Conservation (phyloP, 2,113 vertebrate genomes). For the Phylloscopus trochilus region DNA sequence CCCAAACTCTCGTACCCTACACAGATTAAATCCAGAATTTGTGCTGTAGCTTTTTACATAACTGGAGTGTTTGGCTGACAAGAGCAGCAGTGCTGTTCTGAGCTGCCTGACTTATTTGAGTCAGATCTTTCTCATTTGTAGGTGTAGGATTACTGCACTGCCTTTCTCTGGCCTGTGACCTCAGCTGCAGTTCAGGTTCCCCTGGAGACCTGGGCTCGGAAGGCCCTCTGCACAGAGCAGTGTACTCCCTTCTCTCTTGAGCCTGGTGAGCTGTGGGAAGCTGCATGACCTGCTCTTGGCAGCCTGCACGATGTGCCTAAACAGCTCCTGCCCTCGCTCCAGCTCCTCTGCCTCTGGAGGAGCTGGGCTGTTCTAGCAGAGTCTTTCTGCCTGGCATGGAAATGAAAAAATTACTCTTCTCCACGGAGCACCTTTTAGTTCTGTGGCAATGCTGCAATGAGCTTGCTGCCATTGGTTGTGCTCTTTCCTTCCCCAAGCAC, state of each 20-base stretch:
- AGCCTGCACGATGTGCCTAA: not conserved
- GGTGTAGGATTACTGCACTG: not conserved
- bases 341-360: not conserved
- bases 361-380: not conserved
- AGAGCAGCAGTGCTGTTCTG: not conserved
- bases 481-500: not conserved
- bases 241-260: not conserved
- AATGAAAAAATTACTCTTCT: not conserved
- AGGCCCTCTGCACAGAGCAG: not conserved
- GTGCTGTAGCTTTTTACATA: not conserved
- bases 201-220: not conserved
- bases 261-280: not conserved
- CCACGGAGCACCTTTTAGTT: not conserved
- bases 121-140: not conserved
- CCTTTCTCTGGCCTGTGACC: not conserved
- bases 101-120: not conserved
- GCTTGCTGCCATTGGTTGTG: not conserved
- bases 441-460: not conserved
- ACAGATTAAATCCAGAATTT: not conserved
- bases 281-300: not conserved
- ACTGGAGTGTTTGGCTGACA: not conserved
- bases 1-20: not conserved
- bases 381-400: not conserved
- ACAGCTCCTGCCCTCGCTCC: not conserved
- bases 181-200: not conserved